A percentile compares a stretch with the other conserved stretches of the same genome.
Conservation (phyloP, 2,113 vertebrate species). For the Stercorarius parasiticus region DNA sequence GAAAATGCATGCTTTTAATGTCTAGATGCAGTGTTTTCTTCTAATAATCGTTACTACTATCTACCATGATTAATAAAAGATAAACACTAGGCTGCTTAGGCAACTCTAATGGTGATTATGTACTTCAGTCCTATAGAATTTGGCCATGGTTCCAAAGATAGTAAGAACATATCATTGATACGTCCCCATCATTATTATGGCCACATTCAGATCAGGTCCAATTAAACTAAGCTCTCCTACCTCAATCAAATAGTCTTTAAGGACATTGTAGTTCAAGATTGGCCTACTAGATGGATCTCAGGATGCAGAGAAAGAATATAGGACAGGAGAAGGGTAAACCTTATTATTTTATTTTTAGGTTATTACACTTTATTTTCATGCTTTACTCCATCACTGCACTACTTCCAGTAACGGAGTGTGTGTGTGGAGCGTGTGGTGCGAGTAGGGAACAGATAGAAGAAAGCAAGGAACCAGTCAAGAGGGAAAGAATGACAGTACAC, state of each 20-base stretch:
- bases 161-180: not conserved
- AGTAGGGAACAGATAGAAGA: not conserved
- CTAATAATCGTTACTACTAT: not conserved
- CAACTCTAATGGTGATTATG: not conserved
- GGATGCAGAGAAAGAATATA: not conserved
- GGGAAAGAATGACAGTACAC: not conserved
- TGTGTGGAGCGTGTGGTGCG: too few relatives aligned
- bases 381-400: slow-evolving; percentile 2
- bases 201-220: not conserved
- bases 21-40: not conserved
- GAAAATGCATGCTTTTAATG: not conserved
- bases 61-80: not conserved
- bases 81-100: not conserved
- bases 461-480: not conserved
- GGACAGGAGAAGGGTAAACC: not conserved
- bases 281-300: not conserved
- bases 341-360: not conserved
- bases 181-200: not conserved
- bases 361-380: not conserved
- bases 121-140: not conserved
- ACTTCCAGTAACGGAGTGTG: not conserved
- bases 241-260: slow-evolving; percentile 1
- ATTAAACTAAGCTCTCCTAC: not conserved
- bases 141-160: not conserved
- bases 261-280: not conserved